Evolutionary conservation across 1,140 invertebrate species (phyloP), one percentile per base, ranked within the genome.

Genomic region (Hypsibius dujardini): DNA sequence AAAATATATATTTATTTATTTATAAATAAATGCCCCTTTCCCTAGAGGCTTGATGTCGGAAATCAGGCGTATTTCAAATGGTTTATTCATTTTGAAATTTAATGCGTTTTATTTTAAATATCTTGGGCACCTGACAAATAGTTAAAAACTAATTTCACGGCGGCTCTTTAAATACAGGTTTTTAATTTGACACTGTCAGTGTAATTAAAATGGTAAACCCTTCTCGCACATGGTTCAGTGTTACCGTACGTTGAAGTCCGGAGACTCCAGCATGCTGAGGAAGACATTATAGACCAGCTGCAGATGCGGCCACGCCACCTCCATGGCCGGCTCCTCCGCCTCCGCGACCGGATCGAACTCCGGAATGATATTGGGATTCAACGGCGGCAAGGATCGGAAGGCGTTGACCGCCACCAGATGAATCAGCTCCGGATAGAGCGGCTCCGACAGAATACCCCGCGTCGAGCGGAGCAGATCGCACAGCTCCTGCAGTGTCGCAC

Each of bases 291-390:
- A 82, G 15, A 81, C 79, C 70, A 81, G 75, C 47, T 75, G 72
- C 74, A 81, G 72, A 73, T 81, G 80, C 47, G 80, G 80, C 81
- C 81, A 82, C 2, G 80, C 78, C 47, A 79, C 79, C 72, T 82
- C 81, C 71, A 81, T 73, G 47, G 77, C 78, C 1, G 80, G 80
- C 71, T 81, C 80, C 76, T 82, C 80, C 75, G 81, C 79, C 74
- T 81, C 81, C 15, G 72, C 70, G 2, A 46, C 47, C 46, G 80
- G 79, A 72, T 81, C 80, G 76, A 80, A 81, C 73, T 81, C 80
- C 15, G 79, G 50, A 7, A 56, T 56, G 50, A 56, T 56, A 56
- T 56, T 56, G 50, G 50, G 50, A n/a, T 56, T 56, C n/a, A 56
- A 7, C 50, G 50, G 50, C 50, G 50, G 50, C 50, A 56, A 56